Percentiles rank a stretch among this genome's conserved stretches.
These are phyloP conservation scores for Nematolebias whitei DNA, from an alignment of 2,113 vertebrate species.

Conservation along the genomic window DNA sequence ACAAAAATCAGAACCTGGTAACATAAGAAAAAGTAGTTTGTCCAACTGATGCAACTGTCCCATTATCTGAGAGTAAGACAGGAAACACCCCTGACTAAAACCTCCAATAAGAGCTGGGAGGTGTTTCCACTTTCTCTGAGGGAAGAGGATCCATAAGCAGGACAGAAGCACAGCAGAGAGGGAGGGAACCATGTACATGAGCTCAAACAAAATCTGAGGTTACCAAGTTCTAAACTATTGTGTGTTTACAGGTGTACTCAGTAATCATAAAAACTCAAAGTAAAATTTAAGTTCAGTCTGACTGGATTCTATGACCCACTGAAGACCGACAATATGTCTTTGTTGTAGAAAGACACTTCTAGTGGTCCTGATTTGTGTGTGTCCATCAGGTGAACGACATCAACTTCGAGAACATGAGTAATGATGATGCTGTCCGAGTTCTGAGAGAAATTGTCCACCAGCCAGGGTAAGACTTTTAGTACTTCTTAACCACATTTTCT, in stretches of 20 bases:
- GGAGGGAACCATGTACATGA: too few species aligned
- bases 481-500: not conserved
- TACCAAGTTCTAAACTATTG: not conserved
- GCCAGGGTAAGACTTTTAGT: slow-evolving; percentile 83
- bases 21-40: too few species aligned
- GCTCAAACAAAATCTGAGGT: too few species aligned
- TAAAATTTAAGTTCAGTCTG: not conserved
- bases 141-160: too few species aligned
- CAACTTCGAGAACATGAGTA: slow-evolving; percentile 98
- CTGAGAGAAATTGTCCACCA: slow-evolving; percentile 95
- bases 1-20: too few species aligned
- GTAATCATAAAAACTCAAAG: not conserved
- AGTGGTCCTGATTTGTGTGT: not conserved
- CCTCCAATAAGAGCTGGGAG: too few species aligned
- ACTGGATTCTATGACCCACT: not conserved
- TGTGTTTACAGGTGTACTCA: not conserved
- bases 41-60: too few species aligned
- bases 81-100: too few species aligned
- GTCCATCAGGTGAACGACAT: slow-evolving; percentile 90
- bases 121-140: too few species aligned
- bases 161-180: too few species aligned
- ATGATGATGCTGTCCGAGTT: slow-evolving; percentile 93
- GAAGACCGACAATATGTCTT: not conserved
- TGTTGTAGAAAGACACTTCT: not conserved
- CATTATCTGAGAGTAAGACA: too few species aligned